These are phyloP conservation scores for Ceyx cyanopectus DNA, from an alignment of 2,113 vertebrate species.

Conservation along the genomic window DNA sequence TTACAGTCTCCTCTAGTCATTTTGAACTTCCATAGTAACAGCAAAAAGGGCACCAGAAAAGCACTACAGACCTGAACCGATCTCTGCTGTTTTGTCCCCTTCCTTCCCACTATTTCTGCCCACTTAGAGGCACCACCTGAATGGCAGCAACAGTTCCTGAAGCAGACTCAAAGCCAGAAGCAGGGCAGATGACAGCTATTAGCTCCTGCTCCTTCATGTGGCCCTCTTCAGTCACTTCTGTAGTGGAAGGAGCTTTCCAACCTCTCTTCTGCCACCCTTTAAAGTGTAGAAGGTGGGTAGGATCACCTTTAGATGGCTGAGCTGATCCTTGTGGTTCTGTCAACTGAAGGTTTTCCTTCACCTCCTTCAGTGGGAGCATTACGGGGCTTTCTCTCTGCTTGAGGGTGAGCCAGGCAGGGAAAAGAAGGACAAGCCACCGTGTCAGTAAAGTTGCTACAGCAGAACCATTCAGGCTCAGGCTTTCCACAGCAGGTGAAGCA, in stretches of 20 bases:
- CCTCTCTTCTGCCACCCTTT: neutral
- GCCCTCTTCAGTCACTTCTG: neutral
- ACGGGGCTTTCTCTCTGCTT: neutral
- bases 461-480: neutral
- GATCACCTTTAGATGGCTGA: neutral
- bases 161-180: neutral
- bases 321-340: neutral
- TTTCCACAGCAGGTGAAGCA: slow-evolving; percentile 25
- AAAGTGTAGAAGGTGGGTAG: neutral
- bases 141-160: neutral
- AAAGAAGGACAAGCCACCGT: neutral
- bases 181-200: neutral
- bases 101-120: neutral
- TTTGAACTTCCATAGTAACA: neutral
- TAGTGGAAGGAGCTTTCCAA: neutral
- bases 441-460: neutral
- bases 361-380: neutral
- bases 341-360: neutral
- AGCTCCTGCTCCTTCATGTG: neutral
- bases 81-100: neutral
- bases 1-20: neutral
- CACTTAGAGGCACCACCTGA: neutral
- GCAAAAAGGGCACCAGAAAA: neutral
- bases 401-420: neutral
- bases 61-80: neutral